Base-by-base conservation (phyloP, 2,113 vertebrate species). In the Rhipidura dahli region DNA sequence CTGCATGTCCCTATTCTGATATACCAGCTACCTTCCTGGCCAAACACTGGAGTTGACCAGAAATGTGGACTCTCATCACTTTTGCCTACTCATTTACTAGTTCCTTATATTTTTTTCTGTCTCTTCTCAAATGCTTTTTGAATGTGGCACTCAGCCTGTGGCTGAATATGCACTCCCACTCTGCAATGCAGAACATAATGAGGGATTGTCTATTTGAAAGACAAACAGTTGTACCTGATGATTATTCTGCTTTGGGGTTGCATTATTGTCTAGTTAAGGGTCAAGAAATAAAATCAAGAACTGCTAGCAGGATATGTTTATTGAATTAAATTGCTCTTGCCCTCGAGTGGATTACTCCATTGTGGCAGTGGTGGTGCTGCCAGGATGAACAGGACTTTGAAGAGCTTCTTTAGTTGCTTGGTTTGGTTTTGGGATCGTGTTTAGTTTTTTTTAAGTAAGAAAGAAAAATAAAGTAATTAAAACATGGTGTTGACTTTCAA, bases 111-210 rank as follows among this genome's bases (percentile, higher is more conserved):
- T 93, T 92, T 93, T 90, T 69, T 89, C 70, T 89, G 49, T 88
- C 40, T 93, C 61, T 95, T 83, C 83, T 84, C 59, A 63, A 88
- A 92, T 59, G 81, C 88, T 94, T 94, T 56, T 59, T 82, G 69
- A 91, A 93, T 82, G 90, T 91, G 76, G 93, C 63, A 57, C 68
- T 95, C 92, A 95, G 63, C 71, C 69, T 88, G 23, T 92, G 82
- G 88, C 72, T 95, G 92, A 96, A 95, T 93, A 94, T 94, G 94
- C 88, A 81, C 78, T 90, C 83, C n/a, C 91, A 79, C 90, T 97
- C 96, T 92, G 88, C 91, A 95, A 89, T 94, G 87, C 81, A 95
- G 92, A 97, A 93, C 75, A 88, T 44, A 54, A 19, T 37, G 76
- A 87, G 45, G 24, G 75, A 79, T 76, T 89, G 90, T 96, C 95